Evolutionary conservation across 2,888 invertebrate genomes (phyloP).

Genomic region (Athalia circularis): DNA sequence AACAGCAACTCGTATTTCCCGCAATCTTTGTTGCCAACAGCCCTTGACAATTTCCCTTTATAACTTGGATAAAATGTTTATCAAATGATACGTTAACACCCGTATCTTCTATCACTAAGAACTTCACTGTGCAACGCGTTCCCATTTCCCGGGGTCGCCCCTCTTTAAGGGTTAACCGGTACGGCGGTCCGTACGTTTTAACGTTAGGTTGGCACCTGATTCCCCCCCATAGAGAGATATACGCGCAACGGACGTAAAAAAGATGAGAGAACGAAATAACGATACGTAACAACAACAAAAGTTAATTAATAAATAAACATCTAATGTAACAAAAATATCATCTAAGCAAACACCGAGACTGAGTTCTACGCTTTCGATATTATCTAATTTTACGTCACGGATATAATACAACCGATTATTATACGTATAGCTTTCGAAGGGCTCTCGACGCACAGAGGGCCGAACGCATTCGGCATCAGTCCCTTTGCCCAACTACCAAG

Average conservation of each 20-base stretch:
- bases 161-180: conserved; percentile 28
- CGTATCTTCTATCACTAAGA: background rate
- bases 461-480: conserved; percentile 34
- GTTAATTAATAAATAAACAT: too few species aligned
- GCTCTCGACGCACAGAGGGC: conserved; percentile 46
- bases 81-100: background rate
- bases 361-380: conserved; percentile 2
- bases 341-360: conserved; percentile 8
- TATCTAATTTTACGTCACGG: conserved; percentile 22
- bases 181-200: conserved; percentile 3
- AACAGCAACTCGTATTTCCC: conserved; percentile 65
- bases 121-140: conserved; percentile 7
- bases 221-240: conserved; percentile 42
- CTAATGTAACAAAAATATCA: background rate
- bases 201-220: conserved; percentile 37
- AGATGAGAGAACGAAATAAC: background rate
- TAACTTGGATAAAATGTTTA: background rate
- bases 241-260: conserved; percentile 22
- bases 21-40: conserved; percentile 63
- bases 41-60: conserved; percentile 37
- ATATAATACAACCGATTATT: background rate
- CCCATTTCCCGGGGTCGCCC: conserved; percentile 20
- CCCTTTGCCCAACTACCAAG: conserved; percentile 43
- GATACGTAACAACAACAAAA: background rate
- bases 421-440: conserved; percentile 18